Evolutionary conservation across 2,888 invertebrate genomes (phyloP), one percentile per base, ranked within the genome.

Genomic region (Eupsilia transversa): DNA sequence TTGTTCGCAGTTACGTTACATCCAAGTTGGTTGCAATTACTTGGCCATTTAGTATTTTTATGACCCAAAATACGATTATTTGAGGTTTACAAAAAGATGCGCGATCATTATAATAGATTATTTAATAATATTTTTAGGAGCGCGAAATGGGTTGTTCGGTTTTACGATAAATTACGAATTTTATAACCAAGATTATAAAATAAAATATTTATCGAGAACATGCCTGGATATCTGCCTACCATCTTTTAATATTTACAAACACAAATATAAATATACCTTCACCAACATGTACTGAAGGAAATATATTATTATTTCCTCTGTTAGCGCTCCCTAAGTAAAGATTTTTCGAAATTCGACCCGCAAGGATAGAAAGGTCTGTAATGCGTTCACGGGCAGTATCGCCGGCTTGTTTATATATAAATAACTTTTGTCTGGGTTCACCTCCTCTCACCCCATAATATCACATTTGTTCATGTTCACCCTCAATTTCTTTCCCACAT

Each of bases 311-410:
- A 83, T 82, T 81, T 77, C 52, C 67, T 60, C 77, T 74, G 54
- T 77, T 77, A 74, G 63, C 74, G 52, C 49, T 69, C 77, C 78
- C 87, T 76, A 77, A 86, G 77, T 66, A 86, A 85, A 84, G 75
- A 83, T 85, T 83, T 84, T 83, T 77, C 38, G 86, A 81, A 86
- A 86, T 75, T 85, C 79, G 86, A 86, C 86, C 85, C 79, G 66
- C 67, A 75, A 78, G 81, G 73, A 80, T 85, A 83, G 87, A 80
- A 77, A 78, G 86, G 88, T 74, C 77, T 70, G 65, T 87, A 82
- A 87, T 86, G 80, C 71, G 87, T 86, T 79, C 87, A 74, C 83
- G 74, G 75, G 72, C 77, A 77, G 80, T 74, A 87, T 77, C 74
- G 52, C 57, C 46, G 67, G 65, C 57, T 76, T 85, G 87, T 80